Conservation (phyloP, 2,888 invertebrate species). For the Drosophila cognata region DNA sequence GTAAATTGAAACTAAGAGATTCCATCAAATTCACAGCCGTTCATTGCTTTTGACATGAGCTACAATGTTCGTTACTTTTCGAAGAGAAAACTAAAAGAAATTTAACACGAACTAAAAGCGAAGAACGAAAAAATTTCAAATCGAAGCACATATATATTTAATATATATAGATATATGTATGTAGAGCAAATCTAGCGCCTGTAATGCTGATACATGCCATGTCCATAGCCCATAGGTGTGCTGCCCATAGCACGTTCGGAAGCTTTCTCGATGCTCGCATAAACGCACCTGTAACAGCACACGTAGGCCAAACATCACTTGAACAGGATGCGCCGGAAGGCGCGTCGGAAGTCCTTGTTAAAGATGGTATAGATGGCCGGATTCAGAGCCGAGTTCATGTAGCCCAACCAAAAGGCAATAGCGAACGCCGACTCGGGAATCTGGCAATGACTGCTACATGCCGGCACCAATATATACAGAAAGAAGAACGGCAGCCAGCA, state of each 20-base stretch:
- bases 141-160: background rate
- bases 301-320: constrained; percentile 96
- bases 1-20: constrained; percentile 67
- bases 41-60: constrained; percentile 84
- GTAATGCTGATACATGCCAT: constrained; percentile 84
- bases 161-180: background rate
- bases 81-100: constrained; percentile 3
- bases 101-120: background rate
- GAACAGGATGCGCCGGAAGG: constrained; percentile 97
- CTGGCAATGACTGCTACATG: constrained; percentile 89
- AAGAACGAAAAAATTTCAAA: background rate
- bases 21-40: constrained; percentile 84
- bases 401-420: constrained; percentile 98
- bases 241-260: constrained; percentile 86
- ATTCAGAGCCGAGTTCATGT: constrained; percentile 98
- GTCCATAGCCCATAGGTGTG: constrained; percentile 85
- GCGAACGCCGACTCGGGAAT: constrained; percentile 95
- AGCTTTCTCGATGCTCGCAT: constrained; percentile 85
- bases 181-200: constrained; percentile 83
- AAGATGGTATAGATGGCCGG: constrained; percentile 98
- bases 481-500: constrained; percentile 99
- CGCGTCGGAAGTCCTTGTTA: constrained; percentile 98
- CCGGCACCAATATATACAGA: constrained; percentile 94
- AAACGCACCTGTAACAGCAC: constrained; percentile 92
- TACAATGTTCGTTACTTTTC: constrained; percentile 78